Evolutionary conservation across 2,797 vertebrate genomes (phyloP), one percentile per base, ranked within the genome.

Genomic region (Helostoma temminkii): DNA sequence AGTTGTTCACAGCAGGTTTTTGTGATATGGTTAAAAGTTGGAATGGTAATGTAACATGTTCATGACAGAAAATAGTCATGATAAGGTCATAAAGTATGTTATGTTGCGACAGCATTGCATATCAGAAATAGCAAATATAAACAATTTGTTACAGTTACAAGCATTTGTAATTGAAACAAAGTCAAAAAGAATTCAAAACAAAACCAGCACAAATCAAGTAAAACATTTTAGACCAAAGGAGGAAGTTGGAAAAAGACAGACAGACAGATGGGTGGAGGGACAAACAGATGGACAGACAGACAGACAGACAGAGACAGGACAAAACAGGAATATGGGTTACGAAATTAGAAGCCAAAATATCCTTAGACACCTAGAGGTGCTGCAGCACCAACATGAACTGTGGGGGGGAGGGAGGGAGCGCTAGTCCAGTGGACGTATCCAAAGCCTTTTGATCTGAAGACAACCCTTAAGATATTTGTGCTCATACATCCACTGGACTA

Each of bases 301-400:
- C 66, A 80, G 74, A 82, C 34, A 92, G 86, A 93, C 85, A 92
- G 90, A 92, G 92, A 93, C 88, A 93, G 86, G 87, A 94, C 91
- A 93, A 90, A 93, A 93, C 90, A 94, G 92, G 92, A 93, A 88
- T 92, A 90, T 92, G 91, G 85, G 91, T 94, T 93, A 94, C 91
- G 91, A 92, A 82, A 83, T 91, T 78, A 90, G 78, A 84, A 87
- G 81, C 84, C 70, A 91, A 85, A 87, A 85, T 77, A 90, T 81
- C 81, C 71, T 81, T 64, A 82, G 59, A 78, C 72, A 88, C 61
- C 60, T 60, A 49, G 36, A 71, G 54, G 64, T 66, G 80, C 53
- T 76, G 78, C 32, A 65, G 66, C 77, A 69, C 72, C 68, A 4
- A 50, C 62, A 80, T 48, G 14, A 71, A 58, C 69, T 43, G 30